phyloP scores from a whole-genome alignment of 2,797 vertebrate species.

The Cephalopachus bancanus region DNA sequence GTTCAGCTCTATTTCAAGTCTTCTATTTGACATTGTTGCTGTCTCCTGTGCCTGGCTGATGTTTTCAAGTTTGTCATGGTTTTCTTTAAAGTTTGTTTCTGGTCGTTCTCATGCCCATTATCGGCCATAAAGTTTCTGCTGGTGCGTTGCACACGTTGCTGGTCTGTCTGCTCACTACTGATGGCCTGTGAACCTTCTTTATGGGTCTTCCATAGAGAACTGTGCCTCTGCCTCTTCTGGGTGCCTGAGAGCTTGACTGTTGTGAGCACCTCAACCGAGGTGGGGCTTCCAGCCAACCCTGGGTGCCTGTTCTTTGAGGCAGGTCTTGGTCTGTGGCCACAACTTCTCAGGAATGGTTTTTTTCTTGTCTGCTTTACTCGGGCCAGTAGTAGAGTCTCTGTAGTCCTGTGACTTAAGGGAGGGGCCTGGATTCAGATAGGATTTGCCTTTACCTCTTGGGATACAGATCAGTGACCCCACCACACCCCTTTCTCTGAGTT shows the following conservation, averaged over 20 bases:
- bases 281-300: neutral
- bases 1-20: neutral
- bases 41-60: neutral
- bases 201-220: neutral
- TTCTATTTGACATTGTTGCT: neutral
- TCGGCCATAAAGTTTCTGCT: neutral
- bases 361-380: neutral
- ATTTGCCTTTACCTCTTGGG: neutral
- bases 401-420: neutral
- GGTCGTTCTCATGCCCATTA: neutral
- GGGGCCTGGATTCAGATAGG: neutral
- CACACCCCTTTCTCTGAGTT: neutral
- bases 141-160: neutral
- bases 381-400: neutral
- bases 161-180: neutral
- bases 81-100: constrained; percentile 34
- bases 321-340: neutral
- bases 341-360: neutral
- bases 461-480: neutral
- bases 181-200: neutral
- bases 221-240: neutral
- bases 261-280: neutral
- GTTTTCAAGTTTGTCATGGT: neutral
- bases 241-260: neutral
- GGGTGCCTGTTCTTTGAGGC: neutral